Conservation (phyloP, 2,888 invertebrate species). For the Eutolmus rufibarbis region DNA sequence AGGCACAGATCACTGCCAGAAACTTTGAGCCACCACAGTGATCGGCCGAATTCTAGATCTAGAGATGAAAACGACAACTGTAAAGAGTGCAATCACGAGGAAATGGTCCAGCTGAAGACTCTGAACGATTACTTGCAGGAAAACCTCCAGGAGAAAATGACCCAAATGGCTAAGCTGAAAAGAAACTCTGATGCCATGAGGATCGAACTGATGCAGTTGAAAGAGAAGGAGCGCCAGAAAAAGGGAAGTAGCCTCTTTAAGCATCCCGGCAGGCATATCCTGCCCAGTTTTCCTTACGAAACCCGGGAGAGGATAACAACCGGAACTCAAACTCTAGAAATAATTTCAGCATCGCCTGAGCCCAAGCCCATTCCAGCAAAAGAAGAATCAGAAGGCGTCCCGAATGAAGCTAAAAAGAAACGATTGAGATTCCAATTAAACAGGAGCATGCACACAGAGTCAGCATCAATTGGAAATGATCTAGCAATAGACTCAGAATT, state of each 20-base stretch:
- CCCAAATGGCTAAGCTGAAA: slow-evolving; percentile 10
- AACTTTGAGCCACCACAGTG: not conserved
- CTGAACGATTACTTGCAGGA: slow-evolving; percentile 36
- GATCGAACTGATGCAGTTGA: slow-evolving; percentile 33
- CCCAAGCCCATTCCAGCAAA: not conserved
- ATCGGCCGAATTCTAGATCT: not conserved
- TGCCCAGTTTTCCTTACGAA: not conserved
- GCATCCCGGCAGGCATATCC: not conserved
- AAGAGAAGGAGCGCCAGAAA: slow-evolving; percentile 22
- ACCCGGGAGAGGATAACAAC: not conserved
- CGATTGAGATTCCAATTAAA: not conserved
- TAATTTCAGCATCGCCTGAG: not conserved
- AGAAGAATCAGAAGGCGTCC: not conserved
- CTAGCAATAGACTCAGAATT: not conserved
- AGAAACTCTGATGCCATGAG: slow-evolving; percentile 32
- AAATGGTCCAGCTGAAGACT: slow-evolving; percentile 26
- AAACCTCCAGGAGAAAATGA: slow-evolving; percentile 39
- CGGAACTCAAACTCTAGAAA: not conserved
- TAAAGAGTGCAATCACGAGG: slow-evolving; percentile 27
- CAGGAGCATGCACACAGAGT: not conserved
- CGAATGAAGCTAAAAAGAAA: not conserved
- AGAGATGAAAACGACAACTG: not conserved
- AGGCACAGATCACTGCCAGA: slow-evolving; percentile 40
- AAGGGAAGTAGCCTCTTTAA: not conserved
- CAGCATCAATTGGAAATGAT: not conserved